Conservation (phyloP, 1,140 invertebrate genomes). For the Rhyzopertha dominica region DNA sequence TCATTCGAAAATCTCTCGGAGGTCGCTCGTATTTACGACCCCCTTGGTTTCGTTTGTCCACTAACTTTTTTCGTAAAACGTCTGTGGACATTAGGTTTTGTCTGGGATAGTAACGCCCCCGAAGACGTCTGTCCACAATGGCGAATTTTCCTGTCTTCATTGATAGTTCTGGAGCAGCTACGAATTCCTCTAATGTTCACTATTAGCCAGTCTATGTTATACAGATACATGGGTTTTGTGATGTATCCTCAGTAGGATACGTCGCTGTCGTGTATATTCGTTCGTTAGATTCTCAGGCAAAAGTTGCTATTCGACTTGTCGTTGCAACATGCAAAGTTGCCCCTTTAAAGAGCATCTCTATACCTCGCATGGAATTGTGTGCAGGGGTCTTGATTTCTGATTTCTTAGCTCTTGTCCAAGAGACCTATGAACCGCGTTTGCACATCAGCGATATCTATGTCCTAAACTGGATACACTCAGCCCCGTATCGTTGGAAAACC, state of each 20-base stretch:
- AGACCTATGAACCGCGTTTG: neutral
- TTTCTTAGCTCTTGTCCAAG: neutral
- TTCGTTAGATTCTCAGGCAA: neutral
- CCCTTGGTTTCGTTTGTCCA: neutral
- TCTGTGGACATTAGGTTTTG: neutral
- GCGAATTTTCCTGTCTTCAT: neutral
- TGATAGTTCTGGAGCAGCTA: neutral
- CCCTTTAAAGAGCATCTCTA: neutral
- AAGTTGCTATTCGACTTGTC: neutral
- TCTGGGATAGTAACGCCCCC: neutral
- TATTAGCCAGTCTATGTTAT: neutral
- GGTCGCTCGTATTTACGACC: too few species aligned
- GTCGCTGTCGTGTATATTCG: neutral
- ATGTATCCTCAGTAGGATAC: neutral
- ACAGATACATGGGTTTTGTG: neutral
- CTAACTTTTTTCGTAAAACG: neutral
- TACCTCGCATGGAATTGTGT: neutral
- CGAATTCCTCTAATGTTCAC: neutral
- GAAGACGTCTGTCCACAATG: neutral
- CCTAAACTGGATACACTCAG: neutral
- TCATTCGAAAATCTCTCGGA: too few species aligned
- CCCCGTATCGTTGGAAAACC: neutral
- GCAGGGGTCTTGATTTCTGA: neutral
- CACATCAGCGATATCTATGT: neutral
- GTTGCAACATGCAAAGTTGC: neutral